Evolutionary conservation across 1,140 invertebrate genomes (phyloP), one percentile per base, ranked within the genome.

Genomic region (Diuraphis noxia): DNA sequence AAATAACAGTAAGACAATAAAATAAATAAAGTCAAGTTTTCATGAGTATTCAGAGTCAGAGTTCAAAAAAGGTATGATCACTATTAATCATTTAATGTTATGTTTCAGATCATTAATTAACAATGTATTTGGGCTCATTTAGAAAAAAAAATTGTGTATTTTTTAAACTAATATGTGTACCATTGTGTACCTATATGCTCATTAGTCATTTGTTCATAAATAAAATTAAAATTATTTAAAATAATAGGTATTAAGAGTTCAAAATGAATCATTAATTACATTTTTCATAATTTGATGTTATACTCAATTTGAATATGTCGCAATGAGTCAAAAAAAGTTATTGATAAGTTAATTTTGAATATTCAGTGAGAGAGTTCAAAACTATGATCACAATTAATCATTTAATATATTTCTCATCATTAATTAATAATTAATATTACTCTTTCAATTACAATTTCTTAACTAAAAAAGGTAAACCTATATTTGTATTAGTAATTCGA

Each of bases 361-460:
- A 63, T 38, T 88, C 86, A 88, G 86, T 88, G 86, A 88, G 86
- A 88, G 86, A 88, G 86, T 88, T 88, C 86, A 88, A 88, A 88
- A 85, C 30, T 52, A 52, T 52, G 21, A 88, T 88, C 43, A 88
- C 1, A 36, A 25, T 13, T 23, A 46, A 52, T 88, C 86, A 88
- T 88, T 56, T 23, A 52, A 88, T 38, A 49, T 36, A 88, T 63
- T 81, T 88, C 86, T 52, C 86, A 88, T 88, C 86, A 88, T 88
- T n/a, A 23, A 88, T 88, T 41, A n/a, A n/a, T n/a, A n/a, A n/a
- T n/a, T n/a, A n/a, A n/a, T n/a, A n/a, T n/a, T n/a, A n/a, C n/a
- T n/a, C n/a, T n/a, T n/a, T n/a, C n/a, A n/a, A n/a, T n/a, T n/a
- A n/a, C n/a, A n/a, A n/a, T n/a, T n/a, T n/a, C n/a, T n/a, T n/a